Evolutionary conservation across 2,113 vertebrate genomes (phyloP), one percentile per base, ranked within the genome.

Genomic region (Noctilio leporinus): DNA sequence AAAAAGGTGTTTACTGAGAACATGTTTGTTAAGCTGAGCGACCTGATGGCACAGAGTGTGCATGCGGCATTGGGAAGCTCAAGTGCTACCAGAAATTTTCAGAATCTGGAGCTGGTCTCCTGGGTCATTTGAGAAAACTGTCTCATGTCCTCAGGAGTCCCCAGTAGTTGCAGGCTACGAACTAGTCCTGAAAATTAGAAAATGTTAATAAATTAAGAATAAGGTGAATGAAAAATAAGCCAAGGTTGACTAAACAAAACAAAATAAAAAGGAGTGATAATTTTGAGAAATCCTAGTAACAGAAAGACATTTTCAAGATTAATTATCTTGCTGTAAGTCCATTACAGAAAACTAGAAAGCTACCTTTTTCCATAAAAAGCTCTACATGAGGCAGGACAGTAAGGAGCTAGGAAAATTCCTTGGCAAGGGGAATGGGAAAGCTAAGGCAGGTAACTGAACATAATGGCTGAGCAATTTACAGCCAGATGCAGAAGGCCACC

Each of bases 171-270:
- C 38, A 83, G 35, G 20, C 12, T 87, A 40, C 8, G 22, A 65
- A 84, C 87, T 0, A 73, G 15, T 64, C 17, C 19, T n/a, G 10
- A 72, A 94, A 51, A 67, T 35, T 49, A 43, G 12, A 90, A 94
- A 77, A 73, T 90, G 38, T 59, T 86, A 86, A 55, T n/a, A 84
- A 77, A 78, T 65, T 59, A 90, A 77, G 5, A 33, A 20, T 33
- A 83, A 70, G 14, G 33, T 57, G 30, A 92, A 89, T 75, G 4
- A 82, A 70, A 59, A 93, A n/a, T 0, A 78, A 38, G 2, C 47
- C 65, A 70, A 89, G 2, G 1, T 47, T 26, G 3, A 28, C 51
- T 43, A 14, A 94, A 77, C 3, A 19, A 45, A 30, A 9, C 22
- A 3, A 19, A 38, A 2, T 10, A 1, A 8, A 12, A 2, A 6